Evolutionary conservation across 35 echinoderm and acorn worm species (phyloP).

Genomic region (Anneissia japonica): DNA sequence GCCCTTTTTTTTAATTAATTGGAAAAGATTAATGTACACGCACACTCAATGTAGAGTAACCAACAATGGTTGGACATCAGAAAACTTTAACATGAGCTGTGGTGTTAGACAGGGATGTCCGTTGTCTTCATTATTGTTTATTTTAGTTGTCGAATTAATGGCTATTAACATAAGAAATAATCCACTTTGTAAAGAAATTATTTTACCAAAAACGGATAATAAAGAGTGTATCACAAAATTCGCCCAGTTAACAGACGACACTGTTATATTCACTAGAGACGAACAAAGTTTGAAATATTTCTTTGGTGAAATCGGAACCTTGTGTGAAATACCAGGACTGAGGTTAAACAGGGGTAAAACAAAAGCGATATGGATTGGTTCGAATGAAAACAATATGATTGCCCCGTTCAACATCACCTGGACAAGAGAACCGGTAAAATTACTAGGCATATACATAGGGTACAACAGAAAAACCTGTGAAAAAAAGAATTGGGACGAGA

Average conservation of each 20-base stretch:
- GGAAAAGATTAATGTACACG: neutral
- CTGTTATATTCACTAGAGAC: neutral
- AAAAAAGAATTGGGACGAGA: neutral
- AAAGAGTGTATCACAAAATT: neutral
- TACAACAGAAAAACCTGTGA: neutral
- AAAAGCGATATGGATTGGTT: neutral
- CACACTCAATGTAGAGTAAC: neutral
- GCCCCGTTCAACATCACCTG: neutral
- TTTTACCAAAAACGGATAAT: neutral
- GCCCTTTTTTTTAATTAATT: neutral
- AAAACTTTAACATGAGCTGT: neutral
- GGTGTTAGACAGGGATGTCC: neutral
- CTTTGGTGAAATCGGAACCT: neutral
- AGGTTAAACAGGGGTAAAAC: neutral
- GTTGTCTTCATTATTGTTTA: neutral
- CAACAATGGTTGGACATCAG: neutral
- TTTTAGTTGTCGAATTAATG: neutral
- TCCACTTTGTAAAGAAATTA: neutral
- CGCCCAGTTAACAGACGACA: neutral
- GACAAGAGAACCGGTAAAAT: neutral
- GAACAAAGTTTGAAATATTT: neutral
- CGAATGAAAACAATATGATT: neutral
- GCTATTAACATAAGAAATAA: neutral
- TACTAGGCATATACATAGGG: neutral
- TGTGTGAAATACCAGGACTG: neutral